Conservation (phyloP, 1,140 invertebrate species). For the Brachionus plicatilis region DNA sequence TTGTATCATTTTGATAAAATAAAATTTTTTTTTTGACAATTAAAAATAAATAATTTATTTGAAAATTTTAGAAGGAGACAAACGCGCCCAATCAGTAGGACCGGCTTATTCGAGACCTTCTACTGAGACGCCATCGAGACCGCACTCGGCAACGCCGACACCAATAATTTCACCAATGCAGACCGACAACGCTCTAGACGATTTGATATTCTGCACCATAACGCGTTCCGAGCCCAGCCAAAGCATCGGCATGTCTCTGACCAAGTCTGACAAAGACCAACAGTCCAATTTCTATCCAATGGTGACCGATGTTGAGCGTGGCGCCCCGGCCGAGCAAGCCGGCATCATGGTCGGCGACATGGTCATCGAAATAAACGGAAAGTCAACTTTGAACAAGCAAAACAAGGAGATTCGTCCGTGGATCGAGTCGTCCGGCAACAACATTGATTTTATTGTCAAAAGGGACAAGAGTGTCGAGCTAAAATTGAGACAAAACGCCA, state of each 20-base stretch:
- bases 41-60: background rate
- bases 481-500: background rate
- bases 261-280: background rate
- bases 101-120: background rate
- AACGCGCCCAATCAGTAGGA: slow-evolving; percentile 16
- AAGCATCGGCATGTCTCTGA: slow-evolving; percentile 22
- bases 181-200: background rate
- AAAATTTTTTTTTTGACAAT: too few relatives aligned
- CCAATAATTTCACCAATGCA: background rate
- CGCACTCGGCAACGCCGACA: background rate
- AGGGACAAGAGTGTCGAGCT: background rate
- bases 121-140: background rate
- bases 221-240: background rate
- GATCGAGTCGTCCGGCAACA: background rate
- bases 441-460: slow-evolving; percentile 9
- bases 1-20: too few relatives aligned
- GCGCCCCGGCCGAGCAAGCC: background rate
- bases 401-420: background rate
- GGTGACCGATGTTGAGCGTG: background rate
- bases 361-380: slow-evolving; percentile 33
- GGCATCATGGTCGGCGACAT: background rate
- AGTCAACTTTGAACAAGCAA: background rate
- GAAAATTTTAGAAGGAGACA: background rate
- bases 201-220: background rate
- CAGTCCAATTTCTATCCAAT: background rate